Conservation (phyloP, 1,140 invertebrate genomes). For the Laupala kohalensis region DNA sequence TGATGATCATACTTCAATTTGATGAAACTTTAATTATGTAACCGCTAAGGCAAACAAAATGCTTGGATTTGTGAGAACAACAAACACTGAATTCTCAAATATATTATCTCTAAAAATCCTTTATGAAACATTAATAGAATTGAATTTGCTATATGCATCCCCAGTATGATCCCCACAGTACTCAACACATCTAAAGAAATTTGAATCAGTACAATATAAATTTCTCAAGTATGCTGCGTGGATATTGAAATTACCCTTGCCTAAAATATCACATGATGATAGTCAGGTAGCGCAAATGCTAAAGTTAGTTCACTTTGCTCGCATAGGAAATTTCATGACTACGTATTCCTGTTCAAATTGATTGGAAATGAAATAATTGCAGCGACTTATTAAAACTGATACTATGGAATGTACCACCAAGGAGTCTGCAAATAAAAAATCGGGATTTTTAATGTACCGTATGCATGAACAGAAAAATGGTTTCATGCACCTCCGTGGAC, state of each 20-base stretch:
- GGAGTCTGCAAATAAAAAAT: too few relatives aligned
- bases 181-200: too few relatives aligned
- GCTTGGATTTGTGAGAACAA: neutral
- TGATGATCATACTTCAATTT: neutral
- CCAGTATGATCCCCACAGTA: too few relatives aligned
- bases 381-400: neutral
- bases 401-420: neutral
- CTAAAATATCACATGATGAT: neutral
- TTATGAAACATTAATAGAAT: neutral
- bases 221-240: neutral
- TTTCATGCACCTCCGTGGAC: too few relatives aligned
- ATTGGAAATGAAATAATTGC: neutral
- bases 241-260: neutral
- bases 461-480: too few relatives aligned
- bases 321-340: neutral
- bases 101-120: neutral
- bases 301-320: neutral
- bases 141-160: neutral
- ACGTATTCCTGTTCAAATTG: neutral
- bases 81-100: neutral
- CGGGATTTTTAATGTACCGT: too few relatives aligned
- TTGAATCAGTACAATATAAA: neutral
- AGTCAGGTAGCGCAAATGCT: neutral
- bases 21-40: neutral
- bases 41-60: neutral